These are phyloP conservation scores for Trachelus iudaicus DNA, from an alignment of 2,888 invertebrate species.

Conservation along the genomic window DNA sequence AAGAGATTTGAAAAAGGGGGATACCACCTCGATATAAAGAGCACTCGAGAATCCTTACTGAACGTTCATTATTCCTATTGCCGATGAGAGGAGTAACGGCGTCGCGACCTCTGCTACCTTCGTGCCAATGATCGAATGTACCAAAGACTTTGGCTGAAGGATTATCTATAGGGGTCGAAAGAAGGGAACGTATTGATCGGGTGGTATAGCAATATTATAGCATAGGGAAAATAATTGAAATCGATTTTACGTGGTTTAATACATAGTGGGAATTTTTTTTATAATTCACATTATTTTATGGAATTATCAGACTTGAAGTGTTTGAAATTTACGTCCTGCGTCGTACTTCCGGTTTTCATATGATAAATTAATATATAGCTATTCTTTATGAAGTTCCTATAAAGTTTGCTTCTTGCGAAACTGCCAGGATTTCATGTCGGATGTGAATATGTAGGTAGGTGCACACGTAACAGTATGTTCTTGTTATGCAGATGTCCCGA, in stretches of 20 bases:
- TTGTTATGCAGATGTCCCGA: not conserved
- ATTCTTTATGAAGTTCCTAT: not conserved
- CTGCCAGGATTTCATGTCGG: not conserved
- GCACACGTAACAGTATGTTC: not conserved
- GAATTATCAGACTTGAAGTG: not conserved
- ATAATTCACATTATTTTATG: too few relatives aligned
- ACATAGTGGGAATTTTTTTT: too few relatives aligned
- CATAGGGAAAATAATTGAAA: not conserved
- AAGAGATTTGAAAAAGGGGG: slow-evolving; percentile 28
- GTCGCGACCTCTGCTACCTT: not conserved
- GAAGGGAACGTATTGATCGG: not conserved
- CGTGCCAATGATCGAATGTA: slow-evolving; percentile 1
- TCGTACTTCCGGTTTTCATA: not conserved
- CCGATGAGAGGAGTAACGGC: slow-evolving; percentile 32
- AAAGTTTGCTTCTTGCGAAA: not conserved
- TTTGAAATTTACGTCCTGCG: not conserved
- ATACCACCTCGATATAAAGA: slow-evolving; percentile 42
- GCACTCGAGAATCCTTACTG: slow-evolving; percentile 47
- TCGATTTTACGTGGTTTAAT: too few relatives aligned
- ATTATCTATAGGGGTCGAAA: not conserved
- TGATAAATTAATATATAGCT: not conserved
- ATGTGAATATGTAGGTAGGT: not conserved
- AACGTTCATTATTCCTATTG: slow-evolving; percentile 54
- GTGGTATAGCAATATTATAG: not conserved
- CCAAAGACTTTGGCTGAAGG: not conserved